Evolutionary conservation across 92 coral and sea anemone species (phyloP).

Genomic region (Ricordea florida): DNA sequence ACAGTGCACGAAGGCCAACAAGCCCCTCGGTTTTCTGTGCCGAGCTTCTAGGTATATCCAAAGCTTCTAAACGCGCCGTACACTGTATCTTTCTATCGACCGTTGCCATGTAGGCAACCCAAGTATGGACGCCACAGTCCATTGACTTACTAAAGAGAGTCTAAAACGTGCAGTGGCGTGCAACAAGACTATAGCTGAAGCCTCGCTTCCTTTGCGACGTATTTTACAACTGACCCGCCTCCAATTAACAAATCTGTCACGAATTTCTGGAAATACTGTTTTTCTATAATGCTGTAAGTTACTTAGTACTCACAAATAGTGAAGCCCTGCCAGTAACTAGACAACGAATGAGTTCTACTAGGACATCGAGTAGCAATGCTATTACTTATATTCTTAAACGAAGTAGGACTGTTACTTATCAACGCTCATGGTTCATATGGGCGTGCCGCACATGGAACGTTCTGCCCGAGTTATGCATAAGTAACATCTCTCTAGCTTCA

Average conservation of each 20-base stretch:
- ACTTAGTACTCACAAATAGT: no score
- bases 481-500: not conserved
- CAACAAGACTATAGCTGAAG: not conserved
- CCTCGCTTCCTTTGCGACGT: not conserved
- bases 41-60: not conserved
- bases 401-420: conserved; percentile 10
- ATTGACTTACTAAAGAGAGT: conserved; percentile 5
- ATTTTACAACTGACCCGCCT: no score
- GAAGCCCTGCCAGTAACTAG: no score
- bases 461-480: not conserved
- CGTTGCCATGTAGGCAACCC: conserved; percentile 15
- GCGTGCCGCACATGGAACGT: conserved; percentile 4
- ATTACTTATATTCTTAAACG: no score
- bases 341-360: no score
- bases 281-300: no score
- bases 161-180: not conserved
- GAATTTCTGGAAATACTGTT: no score
- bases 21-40: not conserved
- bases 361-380: no score
- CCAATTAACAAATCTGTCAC: no score
- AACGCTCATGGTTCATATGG: not conserved
- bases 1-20: not conserved
- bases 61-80: conserved; percentile 3
- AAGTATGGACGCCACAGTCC: conserved; percentile 26
- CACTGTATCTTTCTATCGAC: conserved; percentile 8